A percentile compares a stretch with the other conserved stretches of the same genome.
Conservation (phyloP, 2,113 vertebrate genomes). For the Macaca nemestrina region DNA sequence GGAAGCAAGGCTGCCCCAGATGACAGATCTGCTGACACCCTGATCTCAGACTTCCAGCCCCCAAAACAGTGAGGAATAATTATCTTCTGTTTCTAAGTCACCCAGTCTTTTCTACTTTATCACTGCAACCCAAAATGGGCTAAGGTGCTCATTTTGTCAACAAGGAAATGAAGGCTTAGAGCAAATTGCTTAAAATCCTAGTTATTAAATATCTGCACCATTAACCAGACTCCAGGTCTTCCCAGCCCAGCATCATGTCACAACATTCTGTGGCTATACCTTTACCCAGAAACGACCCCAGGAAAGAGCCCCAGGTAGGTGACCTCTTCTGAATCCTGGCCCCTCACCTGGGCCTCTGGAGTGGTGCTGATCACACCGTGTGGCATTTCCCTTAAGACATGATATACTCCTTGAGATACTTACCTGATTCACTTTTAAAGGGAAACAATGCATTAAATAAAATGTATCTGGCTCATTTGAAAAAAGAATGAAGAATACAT, state of each 20-base stretch:
- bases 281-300: not conserved
- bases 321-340: rapidly evolving
- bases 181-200: not conserved
- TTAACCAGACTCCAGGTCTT: not conserved
- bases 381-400: not conserved
- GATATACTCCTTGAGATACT: not conserved
- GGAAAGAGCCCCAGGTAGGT: not conserved
- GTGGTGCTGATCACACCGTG: not conserved
- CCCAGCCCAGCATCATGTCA: rapidly evolving
- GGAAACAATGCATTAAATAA: too few species aligned
- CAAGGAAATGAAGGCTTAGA: not conserved
- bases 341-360: not conserved
- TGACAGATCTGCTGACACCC: not conserved
- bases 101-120: not conserved
- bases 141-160: not conserved
- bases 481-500: not conserved
- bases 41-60: not conserved
- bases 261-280: too few species aligned
- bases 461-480: not conserved
- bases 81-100: not conserved
- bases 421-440: not conserved
- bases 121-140: not conserved
- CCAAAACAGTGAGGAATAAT: not conserved
- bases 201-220: not conserved
- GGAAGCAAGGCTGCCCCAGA: not conserved